Conservation (phyloP, 2,113 vertebrate species). For the Xenotilapia caudafasciata region DNA sequence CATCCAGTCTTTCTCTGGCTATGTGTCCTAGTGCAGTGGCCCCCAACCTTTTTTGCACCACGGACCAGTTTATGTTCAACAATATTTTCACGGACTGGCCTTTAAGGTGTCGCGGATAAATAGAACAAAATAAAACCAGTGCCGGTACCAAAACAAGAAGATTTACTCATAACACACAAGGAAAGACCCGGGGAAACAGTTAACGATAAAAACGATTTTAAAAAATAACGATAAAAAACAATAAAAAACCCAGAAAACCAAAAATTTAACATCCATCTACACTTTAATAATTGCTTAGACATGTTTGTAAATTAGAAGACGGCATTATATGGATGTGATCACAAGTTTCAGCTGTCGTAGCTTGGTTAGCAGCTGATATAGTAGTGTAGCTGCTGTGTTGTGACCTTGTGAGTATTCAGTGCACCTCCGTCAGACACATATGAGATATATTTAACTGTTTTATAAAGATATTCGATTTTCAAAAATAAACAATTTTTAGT, state of each 20-base stretch:
- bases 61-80: neutral
- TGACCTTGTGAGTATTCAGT: neutral
- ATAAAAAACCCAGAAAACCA: neutral
- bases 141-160: neutral
- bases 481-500: neutral
- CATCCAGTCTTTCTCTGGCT: neutral
- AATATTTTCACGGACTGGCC: rapidly evolving
- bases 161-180: neutral
- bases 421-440: neutral
- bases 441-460: neutral
- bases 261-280: neutral
- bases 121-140: neutral
- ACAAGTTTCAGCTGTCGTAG: neutral
- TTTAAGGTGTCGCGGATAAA: neutral
- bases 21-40: neutral
- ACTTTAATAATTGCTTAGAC: neutral
- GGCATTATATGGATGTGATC: neutral
- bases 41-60: neutral
- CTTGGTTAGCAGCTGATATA: neutral
- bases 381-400: neutral
- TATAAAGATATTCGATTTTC: neutral
- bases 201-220: rapidly evolving
- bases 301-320: neutral
- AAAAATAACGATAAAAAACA: neutral
- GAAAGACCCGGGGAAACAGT: neutral